Base-by-base conservation (phyloP, 2,888 invertebrate genomes). In the Oscheius sp. region DNA sequence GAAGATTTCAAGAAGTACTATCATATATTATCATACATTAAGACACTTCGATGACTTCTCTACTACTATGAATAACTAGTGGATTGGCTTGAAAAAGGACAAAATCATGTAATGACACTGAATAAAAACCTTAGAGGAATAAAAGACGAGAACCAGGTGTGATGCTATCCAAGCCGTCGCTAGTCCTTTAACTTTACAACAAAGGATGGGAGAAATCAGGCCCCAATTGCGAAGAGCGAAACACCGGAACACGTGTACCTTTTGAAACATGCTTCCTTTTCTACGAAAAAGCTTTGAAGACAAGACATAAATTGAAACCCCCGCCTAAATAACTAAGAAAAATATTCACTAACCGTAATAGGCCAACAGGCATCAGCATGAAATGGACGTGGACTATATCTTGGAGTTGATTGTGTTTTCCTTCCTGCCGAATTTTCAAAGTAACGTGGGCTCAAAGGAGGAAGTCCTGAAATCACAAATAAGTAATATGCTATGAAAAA, bases 211-310 rank as follows among this genome's bases (percentile, higher is more conserved):
- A 54, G 54, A 54, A 54, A 54, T 54, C 30, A 33, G 54, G 54
- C 36, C 54, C 24, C 54, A 54, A 54, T 33, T 32, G 54, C n/a
- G 54, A 54, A 32, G 17, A 32, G 54, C 54, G 33, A 36, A 33
- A 22, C 54, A n/a, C n/a, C n/a, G n/a, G 54, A 54, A 54, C 54
- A 54, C 54, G 54, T 54, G 54, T 54, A 54, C 54, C 32, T 54
- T 17, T 22, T 17, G 54, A 47, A 47, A 47, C 2, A 6, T 41
- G 41, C 20, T 41, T 41, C 20, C 41, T 12, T 17, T 17, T 41
- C 20, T 41, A 20, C 20, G 20, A 41, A 6, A 12, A 17, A 20
- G 41, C 41, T 17, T 12, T 3, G 12, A 4, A 3, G 12, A 41
- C 14, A 41, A 41, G n/a, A n/a, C n/a, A n/a, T n/a, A n/a, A n/a